Conservation (phyloP, 53 echinoderm and acorn worm species). For the Holothuria scabra region DNA sequence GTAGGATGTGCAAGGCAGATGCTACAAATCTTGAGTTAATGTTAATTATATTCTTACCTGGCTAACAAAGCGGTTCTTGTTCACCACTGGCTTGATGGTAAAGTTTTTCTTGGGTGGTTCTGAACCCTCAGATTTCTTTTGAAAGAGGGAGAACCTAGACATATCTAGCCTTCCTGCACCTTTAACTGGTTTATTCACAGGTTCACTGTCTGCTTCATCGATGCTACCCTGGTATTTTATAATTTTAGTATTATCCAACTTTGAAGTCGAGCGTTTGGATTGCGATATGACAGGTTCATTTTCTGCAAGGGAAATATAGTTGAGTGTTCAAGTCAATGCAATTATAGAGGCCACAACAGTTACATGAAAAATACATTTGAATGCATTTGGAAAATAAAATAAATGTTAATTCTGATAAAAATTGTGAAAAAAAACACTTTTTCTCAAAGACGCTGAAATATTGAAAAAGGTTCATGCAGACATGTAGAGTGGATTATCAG, state of each 20-base stretch:
- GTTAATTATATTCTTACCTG: slow-evolving; percentile 22
- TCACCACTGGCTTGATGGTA: slow-evolving; percentile 50
- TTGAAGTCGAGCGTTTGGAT: neutral
- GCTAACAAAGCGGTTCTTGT: slow-evolving; percentile 25
- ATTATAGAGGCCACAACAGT: neutral
- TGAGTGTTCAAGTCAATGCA: neutral
- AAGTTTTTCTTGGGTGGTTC: slow-evolving; percentile 61
- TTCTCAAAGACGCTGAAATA: no score
- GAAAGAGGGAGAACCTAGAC: slow-evolving; percentile 82
- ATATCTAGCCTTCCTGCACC: slow-evolving; percentile 75
- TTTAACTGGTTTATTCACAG: neutral
- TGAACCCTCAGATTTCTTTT: slow-evolving; percentile 57
- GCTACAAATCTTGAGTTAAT: no score
- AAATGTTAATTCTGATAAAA: no score
- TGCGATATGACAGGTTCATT: slow-evolving; percentile 34
- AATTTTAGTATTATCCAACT: slow-evolving; percentile 4
- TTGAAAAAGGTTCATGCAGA: no score
- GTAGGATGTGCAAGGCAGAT: no score
- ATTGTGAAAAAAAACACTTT: no score
- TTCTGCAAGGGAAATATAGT: slow-evolving; percentile 7
- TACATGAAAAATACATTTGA: no score
- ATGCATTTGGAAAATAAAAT: no score
- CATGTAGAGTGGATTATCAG: no score
- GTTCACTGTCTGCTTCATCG: neutral
- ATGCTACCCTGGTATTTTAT: slow-evolving; percentile 22